Evolutionary conservation across 2,888 invertebrate species (phyloP), one percentile per base, ranked within the genome.

Genomic region (Dicyrtoma fusca): DNA sequence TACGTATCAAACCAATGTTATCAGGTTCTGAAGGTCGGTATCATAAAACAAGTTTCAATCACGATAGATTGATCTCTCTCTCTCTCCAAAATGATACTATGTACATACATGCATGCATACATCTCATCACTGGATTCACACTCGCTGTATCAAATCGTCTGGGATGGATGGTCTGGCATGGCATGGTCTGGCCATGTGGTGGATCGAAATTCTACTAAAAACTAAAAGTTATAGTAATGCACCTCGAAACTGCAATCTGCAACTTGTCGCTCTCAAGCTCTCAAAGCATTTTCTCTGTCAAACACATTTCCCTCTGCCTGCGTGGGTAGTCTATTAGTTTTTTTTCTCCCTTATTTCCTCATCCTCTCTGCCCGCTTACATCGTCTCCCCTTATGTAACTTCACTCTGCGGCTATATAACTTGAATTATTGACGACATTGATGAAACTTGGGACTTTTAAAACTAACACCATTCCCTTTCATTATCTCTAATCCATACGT

Each of bases 21-120:
- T 61, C 61, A 19, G 17, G 10, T 25, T 61, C 44, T 42, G 61
- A 61, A 61, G 64, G 64, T 64, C 64, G 45, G 49, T 55, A 34
- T 53, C n/a, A 14, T 53, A 26, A 66, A 63, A 66, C 53, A 34
- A 51, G 66, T 66, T 66, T 66, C 51, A 42, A 66, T 66, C 55
- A 26, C 17, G 19, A 26, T 17, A 65, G 65, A 65, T 65, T 65
- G 26, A 51, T 65, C 65, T 65, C 21, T 51, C 51, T 11, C 51
- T 11, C 51, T 51, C 21, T 51, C 51, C n/a, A n/a, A n/a, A n/a
- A n/a, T n/a, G n/a, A n/a, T n/a, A n/a, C n/a, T n/a, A n/a, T n/a
- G n/a, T n/a, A n/a, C n/a, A n/a, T n/a, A n/a, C n/a, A n/a, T n/a
- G n/a, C n/a, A n/a, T n/a, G n/a, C n/a, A n/a, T n/a, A n/a, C n/a